Conservation (phyloP, 2,797 vertebrate species). For the Balearica regulorum region DNA sequence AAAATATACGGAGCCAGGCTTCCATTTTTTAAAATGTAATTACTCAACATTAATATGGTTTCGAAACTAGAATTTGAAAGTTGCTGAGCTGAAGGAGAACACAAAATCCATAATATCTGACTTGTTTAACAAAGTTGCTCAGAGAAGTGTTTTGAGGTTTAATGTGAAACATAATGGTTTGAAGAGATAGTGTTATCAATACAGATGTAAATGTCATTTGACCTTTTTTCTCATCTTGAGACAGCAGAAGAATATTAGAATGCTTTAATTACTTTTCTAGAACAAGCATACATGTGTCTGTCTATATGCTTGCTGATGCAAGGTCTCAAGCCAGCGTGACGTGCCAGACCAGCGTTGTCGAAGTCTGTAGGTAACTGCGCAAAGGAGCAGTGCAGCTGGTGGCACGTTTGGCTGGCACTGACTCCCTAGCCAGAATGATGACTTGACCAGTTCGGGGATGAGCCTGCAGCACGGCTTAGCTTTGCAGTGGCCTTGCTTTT, state of each 20-base stretch:
- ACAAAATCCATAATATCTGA: not conserved
- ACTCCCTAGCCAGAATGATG: not conserved
- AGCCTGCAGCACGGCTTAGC: not conserved
- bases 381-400: no score
- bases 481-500: not conserved
- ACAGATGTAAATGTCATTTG: not conserved
- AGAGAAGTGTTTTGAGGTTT: not conserved
- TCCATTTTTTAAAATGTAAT: not conserved
- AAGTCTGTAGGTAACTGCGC: not conserved
- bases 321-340: not conserved
- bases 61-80: not conserved
- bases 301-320: not conserved
- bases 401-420: rapidly evolving
- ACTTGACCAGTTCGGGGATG: not conserved
- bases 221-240: not conserved
- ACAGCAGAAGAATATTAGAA: not conserved
- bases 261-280: not conserved
- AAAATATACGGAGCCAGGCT: not conserved
- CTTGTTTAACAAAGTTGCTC: not conserved
- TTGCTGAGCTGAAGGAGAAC: not conserved
- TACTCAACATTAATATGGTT: not conserved
- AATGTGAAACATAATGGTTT: not conserved
- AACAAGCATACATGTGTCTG: not conserved
- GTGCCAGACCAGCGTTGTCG: not conserved
- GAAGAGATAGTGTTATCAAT: not conserved